Evolutionary conservation across 1,140 invertebrate species (phyloP).

Genomic region (Gryllus bimaculatus): DNA sequence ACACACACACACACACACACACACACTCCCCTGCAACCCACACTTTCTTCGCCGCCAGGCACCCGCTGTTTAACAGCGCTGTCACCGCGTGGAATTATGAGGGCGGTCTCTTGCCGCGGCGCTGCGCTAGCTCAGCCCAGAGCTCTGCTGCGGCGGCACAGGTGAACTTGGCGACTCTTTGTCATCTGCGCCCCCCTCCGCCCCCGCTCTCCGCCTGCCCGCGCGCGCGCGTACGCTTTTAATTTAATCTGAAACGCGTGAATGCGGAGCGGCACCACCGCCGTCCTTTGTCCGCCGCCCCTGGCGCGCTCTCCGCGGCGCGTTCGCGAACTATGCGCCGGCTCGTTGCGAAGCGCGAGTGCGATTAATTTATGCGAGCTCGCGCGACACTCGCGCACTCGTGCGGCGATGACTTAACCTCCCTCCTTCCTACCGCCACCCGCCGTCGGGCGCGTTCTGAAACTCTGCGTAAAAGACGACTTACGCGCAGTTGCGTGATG

Average conservation of each 20-base stretch:
- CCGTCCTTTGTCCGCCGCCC: not conserved
- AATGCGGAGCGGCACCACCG: not conserved
- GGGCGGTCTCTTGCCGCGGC: no score
- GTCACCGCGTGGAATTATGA: not conserved
- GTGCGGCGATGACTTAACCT: no score
- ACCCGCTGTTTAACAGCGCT: no score
- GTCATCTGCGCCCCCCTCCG: not conserved
- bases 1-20: no score
- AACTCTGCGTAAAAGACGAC: no score
- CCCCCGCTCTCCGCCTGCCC: no score
- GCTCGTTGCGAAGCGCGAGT: not conserved
- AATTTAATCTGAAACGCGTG: not conserved
- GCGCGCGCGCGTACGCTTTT: not conserved
- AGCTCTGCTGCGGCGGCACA: not conserved
- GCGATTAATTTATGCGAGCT: not conserved
- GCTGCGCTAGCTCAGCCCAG: no score
- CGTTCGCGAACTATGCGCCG: not conserved
- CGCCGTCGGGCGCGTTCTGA: no score
- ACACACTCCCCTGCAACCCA: no score
- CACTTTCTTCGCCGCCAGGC: no score
- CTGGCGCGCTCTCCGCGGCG: not conserved
- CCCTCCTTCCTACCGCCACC: no score
- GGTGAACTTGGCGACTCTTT: not conserved
- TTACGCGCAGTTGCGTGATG: no score
- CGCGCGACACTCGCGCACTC: not conserved